A percentile compares a stretch with the other conserved stretches of the same genome.
These are phyloP conservation scores for Siphamia tubifer DNA, from an alignment of 2,113 vertebrate genomes.

Conservation along the genomic window DNA sequence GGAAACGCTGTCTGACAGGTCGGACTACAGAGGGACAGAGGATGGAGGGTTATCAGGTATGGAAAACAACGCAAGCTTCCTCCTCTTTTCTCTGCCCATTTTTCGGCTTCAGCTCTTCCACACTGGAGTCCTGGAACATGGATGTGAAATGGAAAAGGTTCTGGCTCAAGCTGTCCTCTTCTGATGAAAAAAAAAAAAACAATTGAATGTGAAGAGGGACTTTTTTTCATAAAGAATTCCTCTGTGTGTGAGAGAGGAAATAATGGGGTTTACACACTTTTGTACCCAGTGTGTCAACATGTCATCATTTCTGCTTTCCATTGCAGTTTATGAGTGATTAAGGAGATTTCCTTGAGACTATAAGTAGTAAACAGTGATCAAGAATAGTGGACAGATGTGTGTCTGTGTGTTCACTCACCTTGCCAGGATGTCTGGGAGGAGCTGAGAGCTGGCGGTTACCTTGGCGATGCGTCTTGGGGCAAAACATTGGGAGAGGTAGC, in stretches of 20 bases:
- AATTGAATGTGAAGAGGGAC: conserved; percentile 16
- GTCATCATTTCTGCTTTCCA: conserved; percentile 24
- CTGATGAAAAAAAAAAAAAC: conserved; percentile 31
- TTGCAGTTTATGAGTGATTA: neutral
- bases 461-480: conserved; percentile 52
- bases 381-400: conserved; percentile 3
- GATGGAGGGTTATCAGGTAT: conserved; percentile 82
- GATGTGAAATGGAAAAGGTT: conserved; percentile 32
- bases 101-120: conserved; percentile 3
- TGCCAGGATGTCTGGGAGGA: conserved; percentile 57
- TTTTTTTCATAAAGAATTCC: conserved; percentile 14
- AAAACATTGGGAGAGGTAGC: conserved; percentile 36
- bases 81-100: conserved; percentile 37
- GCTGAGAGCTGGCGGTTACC: conserved; percentile 56
- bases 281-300: neutral
- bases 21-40: conserved; percentile 62
- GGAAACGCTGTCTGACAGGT: conserved; percentile 72
- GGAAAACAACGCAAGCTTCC: conserved; percentile 65
- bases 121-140: neutral
- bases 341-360: conserved; percentile 6
- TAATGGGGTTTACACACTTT: conserved; percentile 14
- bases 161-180: neutral
- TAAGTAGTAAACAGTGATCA: conserved; percentile 20
- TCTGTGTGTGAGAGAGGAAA: conserved; percentile 28
- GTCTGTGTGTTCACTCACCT: conserved; percentile 35